These are phyloP conservation scores for Pantherophis vulpinus DNA, from an alignment of 2,797 vertebrate species.

Conservation along the genomic window DNA sequence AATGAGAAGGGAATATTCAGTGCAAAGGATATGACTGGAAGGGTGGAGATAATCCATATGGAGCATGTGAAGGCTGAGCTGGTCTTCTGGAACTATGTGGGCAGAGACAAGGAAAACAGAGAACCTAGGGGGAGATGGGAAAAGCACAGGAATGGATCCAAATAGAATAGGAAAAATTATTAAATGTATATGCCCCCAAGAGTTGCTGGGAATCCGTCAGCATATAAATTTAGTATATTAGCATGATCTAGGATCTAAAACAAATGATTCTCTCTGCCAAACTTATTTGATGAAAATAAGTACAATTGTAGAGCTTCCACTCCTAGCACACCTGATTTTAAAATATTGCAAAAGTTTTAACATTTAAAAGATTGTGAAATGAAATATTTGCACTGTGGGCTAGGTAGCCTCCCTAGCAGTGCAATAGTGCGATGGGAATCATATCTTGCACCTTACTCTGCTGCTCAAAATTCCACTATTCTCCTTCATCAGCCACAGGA, in stretches of 20 bases:
- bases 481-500: neutral
- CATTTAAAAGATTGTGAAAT: neutral
- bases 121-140: neutral
- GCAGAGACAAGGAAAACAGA: neutral
- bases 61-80: constrained; percentile 1
- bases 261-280: neutral
- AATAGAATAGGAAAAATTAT: neutral
- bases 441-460: no score
- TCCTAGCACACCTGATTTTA: neutral
- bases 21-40: constrained; percentile 20
- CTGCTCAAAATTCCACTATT: neutral
- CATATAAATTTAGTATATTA: neutral
- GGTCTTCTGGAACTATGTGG: neutral
- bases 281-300: neutral
- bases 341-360: neutral
- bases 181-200: neutral
- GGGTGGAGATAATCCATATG: neutral
- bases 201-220: neutral
- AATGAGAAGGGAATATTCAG: neutral
- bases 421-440: neutral
- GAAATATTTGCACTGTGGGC: neutral
- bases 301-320: neutral
- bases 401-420: neutral
- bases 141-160: neutral
- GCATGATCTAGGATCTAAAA: neutral